Percentiles rank a stretch among this genome's conserved stretches.
These are phyloP conservation scores for Himalopsyche kuldschensis DNA, from an alignment of 2,888 invertebrate species.

Conservation along the genomic window DNA sequence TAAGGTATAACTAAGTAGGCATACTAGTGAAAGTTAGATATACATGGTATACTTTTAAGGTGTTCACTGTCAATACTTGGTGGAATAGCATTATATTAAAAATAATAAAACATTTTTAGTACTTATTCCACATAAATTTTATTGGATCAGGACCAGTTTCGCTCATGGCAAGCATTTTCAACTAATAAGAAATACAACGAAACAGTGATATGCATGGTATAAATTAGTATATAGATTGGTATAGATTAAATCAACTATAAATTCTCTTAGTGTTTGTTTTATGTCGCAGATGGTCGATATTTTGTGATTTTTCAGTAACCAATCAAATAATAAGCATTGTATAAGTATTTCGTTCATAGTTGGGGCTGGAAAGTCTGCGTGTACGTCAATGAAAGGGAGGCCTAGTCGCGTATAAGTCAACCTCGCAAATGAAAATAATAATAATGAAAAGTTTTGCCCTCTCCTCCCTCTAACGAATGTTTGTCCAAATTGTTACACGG, in stretches of 20 bases:
- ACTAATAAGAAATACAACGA: too few relatives aligned
- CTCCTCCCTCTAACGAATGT: constrained; percentile 29
- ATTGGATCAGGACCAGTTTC: too few relatives aligned
- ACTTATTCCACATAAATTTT: too few relatives aligned
- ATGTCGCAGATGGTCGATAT: not conserved
- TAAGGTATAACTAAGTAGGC: too few relatives aligned
- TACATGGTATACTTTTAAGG: too few relatives aligned
- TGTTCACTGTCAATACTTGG: too few relatives aligned
- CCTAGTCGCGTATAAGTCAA: not conserved
- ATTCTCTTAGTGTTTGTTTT: not conserved
- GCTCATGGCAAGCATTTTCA: too few relatives aligned
- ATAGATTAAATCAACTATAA: not conserved
- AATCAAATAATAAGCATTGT: not conserved
- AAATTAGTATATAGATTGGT: too few relatives aligned
- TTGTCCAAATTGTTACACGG: constrained; percentile 37
- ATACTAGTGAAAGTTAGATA: too few relatives aligned
- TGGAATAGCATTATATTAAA: too few relatives aligned
- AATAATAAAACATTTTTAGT: too few relatives aligned
- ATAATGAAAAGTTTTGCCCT: constrained; percentile 13
- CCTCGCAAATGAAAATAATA: constrained; percentile 7
- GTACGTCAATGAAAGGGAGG: not conserved
- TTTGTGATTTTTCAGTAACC: not conserved
- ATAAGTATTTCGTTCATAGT: not conserved
- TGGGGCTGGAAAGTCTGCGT: not conserved
- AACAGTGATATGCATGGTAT: too few relatives aligned